Base-by-base conservation (phyloP, 2,113 vertebrate genomes). In the Hippoglossus stenolepis region DNA sequence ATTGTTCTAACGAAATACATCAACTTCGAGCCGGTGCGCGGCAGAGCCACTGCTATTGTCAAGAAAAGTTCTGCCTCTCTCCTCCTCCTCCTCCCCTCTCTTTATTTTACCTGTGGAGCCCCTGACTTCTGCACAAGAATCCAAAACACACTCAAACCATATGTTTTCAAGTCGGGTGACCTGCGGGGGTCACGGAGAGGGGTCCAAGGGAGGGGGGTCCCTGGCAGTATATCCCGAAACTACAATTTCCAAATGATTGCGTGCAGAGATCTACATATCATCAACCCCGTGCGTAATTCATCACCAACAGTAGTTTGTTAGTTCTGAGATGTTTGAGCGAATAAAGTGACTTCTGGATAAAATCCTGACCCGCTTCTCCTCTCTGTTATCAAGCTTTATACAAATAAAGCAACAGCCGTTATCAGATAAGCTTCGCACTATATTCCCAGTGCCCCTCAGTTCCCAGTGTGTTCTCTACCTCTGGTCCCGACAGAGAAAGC, bases 1-100 rank as follows among this genome's bases (percentile, higher is more conserved):
- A 90, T 85, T 87, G 85, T 85, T 88, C 72, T 83, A 87, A 88
- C 77, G 71, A 91, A 92, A 91, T 90, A 58, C 20, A 87, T 88
- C 84, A 89, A 80, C 63, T 83, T 85, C 66, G 77, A 47, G 63
- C 28, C 59, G 12, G 51, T 14, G 54, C 65, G 35, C 70, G 78
- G 35, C 49, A 40, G 65, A 67, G 28, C 69, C 60, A 15, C 61
- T 20, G 38, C 53, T 62, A 56, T 15, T 57, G 67, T 66, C 35
- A 61, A 58, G 35, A 70, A 73, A 70, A 57, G 23, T 23, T 67
- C 63, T 45, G 14, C 53, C 4, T 38, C 45, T 4, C 26, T 20
- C 8, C 6, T 11, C 24, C 45, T 10, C 20, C 20, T n/a, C 13
- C 58, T 8, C 18, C 20, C 40, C 2, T 23, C 45, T 49, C 13